Evolutionary conservation across 1,140 invertebrate species (phyloP), one percentile per base, ranked within the genome.

Genomic region (Kradibia gibbosae): DNA sequence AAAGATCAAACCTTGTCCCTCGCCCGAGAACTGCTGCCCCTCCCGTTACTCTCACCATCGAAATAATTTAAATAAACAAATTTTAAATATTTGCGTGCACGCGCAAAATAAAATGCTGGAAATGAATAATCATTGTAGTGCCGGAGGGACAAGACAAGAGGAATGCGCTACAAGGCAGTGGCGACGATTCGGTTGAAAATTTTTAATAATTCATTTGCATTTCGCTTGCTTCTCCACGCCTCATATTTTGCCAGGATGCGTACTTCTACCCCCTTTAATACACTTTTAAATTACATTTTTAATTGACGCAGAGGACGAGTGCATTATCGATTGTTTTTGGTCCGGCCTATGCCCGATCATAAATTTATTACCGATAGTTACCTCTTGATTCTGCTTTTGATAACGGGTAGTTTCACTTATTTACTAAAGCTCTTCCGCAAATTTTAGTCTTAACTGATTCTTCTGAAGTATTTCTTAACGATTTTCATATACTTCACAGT

Each of bases 191-290:
- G 89, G 90, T 91, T 91, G 90, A 91, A 89, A 90, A 91, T 91
- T 91, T 90, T 91, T 90, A 89, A 90, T 90, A 90, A 90, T 91
- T 90, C 89, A 91, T 91, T 91, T 91, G 89, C 89, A 90, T 90
- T 90, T 87, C 86, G 85, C 84, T 84, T 87, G 85, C 70, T 70
- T 83, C 83, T 84, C 84, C 82, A 50, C 70, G 39, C 78, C 53
- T 48, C 70, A 28, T 65, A 76, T 78, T 78, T 78, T 74, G 75
- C 28, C 67, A 45, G 70, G 22, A 65, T 28, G 75, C 70, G 50
- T 67, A 67, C 81, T 84, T 84, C 85, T 83, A 86, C 85, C 85
- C 85, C n/a, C 82, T 87, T 87, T 86, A 87, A 90, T 89, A 89
- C 88, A 89, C 86, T 89, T 89, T 89, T 87, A 88, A 89, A 89